Base-by-base conservation (phyloP, 64 coral and sea anemone species). In the Astreopora myriophthalma region DNA sequence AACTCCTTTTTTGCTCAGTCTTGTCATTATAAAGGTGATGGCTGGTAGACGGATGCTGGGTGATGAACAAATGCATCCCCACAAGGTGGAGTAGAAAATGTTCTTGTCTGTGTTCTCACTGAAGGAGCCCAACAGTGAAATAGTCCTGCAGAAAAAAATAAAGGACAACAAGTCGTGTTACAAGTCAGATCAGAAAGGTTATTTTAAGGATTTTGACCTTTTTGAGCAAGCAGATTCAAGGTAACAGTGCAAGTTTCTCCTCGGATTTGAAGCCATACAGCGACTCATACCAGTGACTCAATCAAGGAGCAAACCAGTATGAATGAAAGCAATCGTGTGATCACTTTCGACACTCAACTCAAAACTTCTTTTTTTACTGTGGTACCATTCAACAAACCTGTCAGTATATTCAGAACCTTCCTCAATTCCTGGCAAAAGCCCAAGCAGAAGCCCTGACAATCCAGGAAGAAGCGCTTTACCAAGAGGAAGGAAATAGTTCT, bases 321-420 rank as follows among this genome's bases (percentile, higher is more conserved):
- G n/a, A n/a, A n/a, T n/a, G n/a, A n/a, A n/a, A n/a, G n/a, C n/a
- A n/a, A n/a, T n/a, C n/a, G n/a, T n/a, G n/a, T n/a, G n/a, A n/a
- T n/a, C n/a, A n/a, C n/a, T n/a, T n/a, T n/a, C n/a, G n/a, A n/a
- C n/a, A n/a, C n/a, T n/a, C n/a, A n/a, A n/a, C n/a, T n/a, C n/a
- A n/a, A n/a, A n/a, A n/a, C n/a, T n/a, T n/a, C n/a, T n/a, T n/a
- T n/a, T n/a, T n/a, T n/a, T n/a, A n/a, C n/a, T n/a, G n/a, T n/a
- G n/a, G 6, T 11, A 44, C 40, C 42, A 30, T 48, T 8, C 2
- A 70, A 60, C 52, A 73, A 85, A 98, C 96, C 96, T 98, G n/a
- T 98, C 92, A 40, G 96, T 98, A 32, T 98, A 98, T 40, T 98
- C 96, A 20, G 96, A 98, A 4, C 96, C 96, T 79, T 98, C 96